phyloP scores from a whole-genome alignment of 1,140 invertebrate species.

The Drosophila nannoptera region DNA sequence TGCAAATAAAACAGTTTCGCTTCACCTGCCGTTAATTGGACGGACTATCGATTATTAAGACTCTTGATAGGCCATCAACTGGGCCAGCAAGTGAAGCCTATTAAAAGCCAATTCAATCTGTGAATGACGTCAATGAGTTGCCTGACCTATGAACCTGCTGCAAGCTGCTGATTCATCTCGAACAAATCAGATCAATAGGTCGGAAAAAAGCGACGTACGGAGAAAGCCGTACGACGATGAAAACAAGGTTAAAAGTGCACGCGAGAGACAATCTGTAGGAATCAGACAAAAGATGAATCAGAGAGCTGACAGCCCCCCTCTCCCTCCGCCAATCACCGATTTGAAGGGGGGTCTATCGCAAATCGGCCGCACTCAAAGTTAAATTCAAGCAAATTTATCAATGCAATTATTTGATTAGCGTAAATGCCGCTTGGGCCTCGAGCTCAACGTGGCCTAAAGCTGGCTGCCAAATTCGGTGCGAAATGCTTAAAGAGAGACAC shows the following conservation, averaged over 20 bases:
- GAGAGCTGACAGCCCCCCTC: not conserved
- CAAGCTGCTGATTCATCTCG: not conserved
- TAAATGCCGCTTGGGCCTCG: slow-evolving; percentile 40
- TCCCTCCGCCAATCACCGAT: slow-evolving; percentile 22
- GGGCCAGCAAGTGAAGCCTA: not conserved
- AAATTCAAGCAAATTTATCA: slow-evolving; percentile 68
- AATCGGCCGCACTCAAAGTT: slow-evolving; percentile 56
- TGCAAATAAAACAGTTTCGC: too few relatives aligned
- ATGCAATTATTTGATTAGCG: slow-evolving; percentile 65
- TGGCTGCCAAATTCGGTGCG: slow-evolving; percentile 65
- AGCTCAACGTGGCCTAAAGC: slow-evolving; percentile 21
- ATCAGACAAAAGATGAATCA: slow-evolving; percentile 12
- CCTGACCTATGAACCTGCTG: slow-evolving; percentile 5
- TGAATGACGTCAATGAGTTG: not conserved
- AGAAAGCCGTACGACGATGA: slow-evolving; percentile 31
- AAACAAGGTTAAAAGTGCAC: slow-evolving; percentile 45
- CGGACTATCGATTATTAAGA: too few relatives aligned
- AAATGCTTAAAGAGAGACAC: slow-evolving; percentile 29
- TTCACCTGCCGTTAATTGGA: too few relatives aligned
- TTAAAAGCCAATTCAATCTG: not conserved
- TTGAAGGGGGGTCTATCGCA: slow-evolving; percentile 39
- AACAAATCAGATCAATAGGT: slow-evolving; percentile 24
- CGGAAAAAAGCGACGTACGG: slow-evolving; percentile 21
- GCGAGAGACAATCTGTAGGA: slow-evolving; percentile 1
- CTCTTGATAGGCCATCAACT: not conserved